These are phyloP conservation scores for Didymodactylos carnosus DNA, from an alignment of 2,888 invertebrate species.

Conservation along the genomic window DNA sequence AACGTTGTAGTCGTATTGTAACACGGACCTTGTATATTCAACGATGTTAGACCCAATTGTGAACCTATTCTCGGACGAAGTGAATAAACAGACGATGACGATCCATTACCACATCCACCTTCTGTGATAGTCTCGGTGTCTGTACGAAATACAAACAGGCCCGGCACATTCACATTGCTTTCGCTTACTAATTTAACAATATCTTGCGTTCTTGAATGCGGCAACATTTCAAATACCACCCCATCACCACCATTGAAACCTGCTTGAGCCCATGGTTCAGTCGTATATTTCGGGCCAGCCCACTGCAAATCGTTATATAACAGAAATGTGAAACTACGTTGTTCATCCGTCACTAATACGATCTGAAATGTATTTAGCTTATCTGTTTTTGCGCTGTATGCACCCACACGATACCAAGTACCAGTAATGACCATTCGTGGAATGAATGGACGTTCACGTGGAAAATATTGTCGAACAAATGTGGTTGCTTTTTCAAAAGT, in stretches of 20 bases:
- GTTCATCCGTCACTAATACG: slow-evolving; percentile 16
- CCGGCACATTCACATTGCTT: not conserved
- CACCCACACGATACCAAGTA: slow-evolving; percentile 1
- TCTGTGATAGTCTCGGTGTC: not conserved
- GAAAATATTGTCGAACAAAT: not conserved
- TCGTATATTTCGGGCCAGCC: not conserved
- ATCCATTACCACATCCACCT: not conserved
- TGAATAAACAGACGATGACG: not conserved
- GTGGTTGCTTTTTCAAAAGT: not conserved
- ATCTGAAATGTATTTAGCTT: slow-evolving; percentile 18
- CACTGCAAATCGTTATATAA: not conserved
- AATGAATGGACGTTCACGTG: not conserved
- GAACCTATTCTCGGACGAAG: not conserved
- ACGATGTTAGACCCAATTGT: not conserved
- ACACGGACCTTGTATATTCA: slow-evolving; percentile 1
- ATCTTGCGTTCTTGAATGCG: not conserved
- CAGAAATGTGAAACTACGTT: not conserved
- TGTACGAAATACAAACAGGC: not conserved
- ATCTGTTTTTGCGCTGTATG: not conserved
- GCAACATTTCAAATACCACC: not conserved
- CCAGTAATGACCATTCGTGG: not conserved
- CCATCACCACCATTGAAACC: not conserved
- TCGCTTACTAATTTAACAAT: not conserved
- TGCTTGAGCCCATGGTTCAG: not conserved
- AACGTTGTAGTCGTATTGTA: not conserved